A percentile compares a stretch with the other conserved stretches of the same genome.
These are phyloP conservation scores for Palaemon carinicauda DNA, from an alignment of 1,140 invertebrate species.

Conservation along the genomic window DNA sequence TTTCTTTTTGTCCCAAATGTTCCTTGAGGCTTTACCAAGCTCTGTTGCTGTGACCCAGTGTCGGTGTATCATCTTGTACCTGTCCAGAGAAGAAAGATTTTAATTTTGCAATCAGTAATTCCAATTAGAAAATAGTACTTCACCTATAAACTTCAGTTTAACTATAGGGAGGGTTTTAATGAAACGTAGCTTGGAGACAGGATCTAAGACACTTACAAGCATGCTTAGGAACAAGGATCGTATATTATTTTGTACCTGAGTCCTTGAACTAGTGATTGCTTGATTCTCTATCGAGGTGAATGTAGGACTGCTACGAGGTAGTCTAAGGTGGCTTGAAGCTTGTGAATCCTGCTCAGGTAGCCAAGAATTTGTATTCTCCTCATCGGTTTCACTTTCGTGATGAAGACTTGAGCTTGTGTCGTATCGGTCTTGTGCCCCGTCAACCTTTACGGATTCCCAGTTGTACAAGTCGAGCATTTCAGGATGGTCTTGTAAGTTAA, in stretches of 20 bases:
- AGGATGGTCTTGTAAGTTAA: conserved; percentile 9
- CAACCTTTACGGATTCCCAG: conserved; percentile 10
- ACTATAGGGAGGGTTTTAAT: neutral
- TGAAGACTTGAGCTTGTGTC: neutral
- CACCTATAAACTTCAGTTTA: conserved; percentile 12
- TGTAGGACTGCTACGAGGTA: no score
- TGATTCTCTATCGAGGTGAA: neutral
- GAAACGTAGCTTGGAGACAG: neutral
- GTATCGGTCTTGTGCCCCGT: neutral
- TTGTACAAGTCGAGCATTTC: conserved; percentile 21
- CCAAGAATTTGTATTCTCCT: neutral
- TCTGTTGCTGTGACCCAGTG: no score
- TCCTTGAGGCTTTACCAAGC: no score
- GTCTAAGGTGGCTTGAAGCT: neutral
- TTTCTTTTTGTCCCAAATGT: no score
- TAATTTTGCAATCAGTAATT: neutral
- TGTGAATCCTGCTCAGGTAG: neutral
- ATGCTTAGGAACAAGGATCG: neutral
- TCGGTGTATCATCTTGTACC: neutral
- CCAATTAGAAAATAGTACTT: conserved; percentile 12
- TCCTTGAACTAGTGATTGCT: neutral
- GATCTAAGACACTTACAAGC: neutral
- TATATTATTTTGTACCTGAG: neutral
- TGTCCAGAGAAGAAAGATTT: neutral
- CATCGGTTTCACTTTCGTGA: neutral